Base-by-base conservation (phyloP, 1,140 invertebrate genomes). In the Triops longicaudatus region DNA sequence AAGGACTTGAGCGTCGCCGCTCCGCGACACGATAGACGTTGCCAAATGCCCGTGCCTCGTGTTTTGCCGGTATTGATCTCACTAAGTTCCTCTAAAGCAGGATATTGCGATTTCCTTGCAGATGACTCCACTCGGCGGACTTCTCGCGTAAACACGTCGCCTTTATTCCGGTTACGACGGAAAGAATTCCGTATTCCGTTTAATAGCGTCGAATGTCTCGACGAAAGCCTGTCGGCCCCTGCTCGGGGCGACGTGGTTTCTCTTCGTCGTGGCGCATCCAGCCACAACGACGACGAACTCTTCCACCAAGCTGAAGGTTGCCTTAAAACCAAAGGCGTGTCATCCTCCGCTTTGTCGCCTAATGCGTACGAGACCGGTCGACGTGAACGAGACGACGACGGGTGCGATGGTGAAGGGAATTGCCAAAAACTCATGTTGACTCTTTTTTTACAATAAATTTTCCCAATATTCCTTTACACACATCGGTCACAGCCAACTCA, bases 241-340 rank as follows among this genome's bases (percentile, higher is more conserved):
- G 6, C 22, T 63, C 6, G 14, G 17, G 22, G 50, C 14, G 50
- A 63, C 50, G 14, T 63, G 50, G 17, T 63, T 63, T 17, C 6
- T 14, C 17, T n/a, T 22, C 6, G 50, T 63, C 50, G 50, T 63
- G 14, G 50, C 14, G 50, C 17, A n/a, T 17, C 50, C 50, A 63
- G 50, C n/a, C 50, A 63, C 50, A 63, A 63, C 50, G 50, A 63
- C 14, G 50, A 63, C 50, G 50, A 63, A 63, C 50, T 63, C 50
- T 63, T 63, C 50, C 50, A 63, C 14, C 50, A 63, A 14, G 22
- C 50, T 17, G 50, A 63, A 10, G 50, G 50, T 63, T 63, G 50
- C 17, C 50, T 63, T 63, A 63, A 63, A 63, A 63, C 50, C 50
- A 63, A 63, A 63, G 50, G n/a, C 50, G 50, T 63, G 50, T 63